Evolutionary conservation across 2,888 invertebrate species (phyloP).

Genomic region (Brachycybe producta): DNA sequence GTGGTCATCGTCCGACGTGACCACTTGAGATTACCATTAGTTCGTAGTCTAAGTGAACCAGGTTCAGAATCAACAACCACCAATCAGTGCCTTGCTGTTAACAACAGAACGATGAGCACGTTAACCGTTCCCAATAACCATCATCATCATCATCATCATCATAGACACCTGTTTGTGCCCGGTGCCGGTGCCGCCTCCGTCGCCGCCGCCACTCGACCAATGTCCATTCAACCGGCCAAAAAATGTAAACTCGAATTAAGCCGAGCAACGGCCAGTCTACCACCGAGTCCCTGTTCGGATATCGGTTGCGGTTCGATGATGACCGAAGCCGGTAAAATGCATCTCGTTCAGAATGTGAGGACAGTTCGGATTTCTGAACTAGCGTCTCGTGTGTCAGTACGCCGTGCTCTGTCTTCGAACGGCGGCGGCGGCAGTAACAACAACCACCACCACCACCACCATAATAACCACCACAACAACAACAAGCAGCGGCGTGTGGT

Average conservation of each 20-base stretch:
- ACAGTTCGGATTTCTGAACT: conserved; percentile 42
- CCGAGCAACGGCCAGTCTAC: conserved; percentile 24
- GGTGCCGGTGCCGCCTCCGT: no score
- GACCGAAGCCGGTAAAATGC: not conserved
- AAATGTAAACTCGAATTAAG: conserved; percentile 17
- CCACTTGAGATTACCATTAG: conserved; percentile 20
- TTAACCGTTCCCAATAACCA: conserved; percentile 8
- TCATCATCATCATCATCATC: conserved; percentile 13
- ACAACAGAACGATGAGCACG: no score
- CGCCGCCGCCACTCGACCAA: conserved; percentile 8
- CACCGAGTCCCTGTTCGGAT: conserved; percentile 39
- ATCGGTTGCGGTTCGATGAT: conserved; percentile 27
- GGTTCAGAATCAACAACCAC: conserved; percentile 11
- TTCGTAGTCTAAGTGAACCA: conserved; percentile 23
- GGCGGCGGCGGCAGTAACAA: not conserved
- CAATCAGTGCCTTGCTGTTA: not conserved
- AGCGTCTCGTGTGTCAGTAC: conserved; percentile 36
- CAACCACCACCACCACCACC: no score
- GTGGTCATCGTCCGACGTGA: conserved; percentile 13
- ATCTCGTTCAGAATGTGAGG: conserved; percentile 40
- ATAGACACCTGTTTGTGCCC: no score
- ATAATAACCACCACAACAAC: no score
- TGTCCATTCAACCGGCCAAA: conserved; percentile 16
- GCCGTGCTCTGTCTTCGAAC: conserved; percentile 18
- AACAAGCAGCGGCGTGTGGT: conserved; percentile 29